Conservation (phyloP, 2,113 vertebrate species). For the Psilopogon haemacephalus region DNA sequence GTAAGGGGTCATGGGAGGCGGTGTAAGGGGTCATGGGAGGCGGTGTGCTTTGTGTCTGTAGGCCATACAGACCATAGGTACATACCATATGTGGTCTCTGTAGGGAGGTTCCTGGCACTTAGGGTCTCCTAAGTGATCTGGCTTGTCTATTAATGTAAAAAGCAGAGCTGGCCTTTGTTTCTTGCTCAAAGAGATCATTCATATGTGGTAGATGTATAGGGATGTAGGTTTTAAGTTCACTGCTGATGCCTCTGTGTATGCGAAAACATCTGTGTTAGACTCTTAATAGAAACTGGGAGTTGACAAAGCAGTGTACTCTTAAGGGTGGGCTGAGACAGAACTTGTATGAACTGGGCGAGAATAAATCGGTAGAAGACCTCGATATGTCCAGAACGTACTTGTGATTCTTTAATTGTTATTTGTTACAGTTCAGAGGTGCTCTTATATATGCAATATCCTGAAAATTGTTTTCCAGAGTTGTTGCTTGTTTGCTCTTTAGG, state of each 20-base stretch:
- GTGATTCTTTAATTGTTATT: neutral
- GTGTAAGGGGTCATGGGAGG: neutral
- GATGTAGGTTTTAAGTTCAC: no score
- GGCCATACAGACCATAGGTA: no score
- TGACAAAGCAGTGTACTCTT: neutral
- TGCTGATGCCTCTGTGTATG: neutral
- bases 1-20: neutral
- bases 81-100: neutral
- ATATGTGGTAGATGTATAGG: neutral
- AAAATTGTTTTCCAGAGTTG: neutral
- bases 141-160: neutral
- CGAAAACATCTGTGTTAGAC: neutral
- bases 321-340: neutral
- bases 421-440: neutral
- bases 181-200: rapidly evolving
- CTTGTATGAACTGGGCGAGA: neutral
- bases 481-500: neutral
- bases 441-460: neutral
- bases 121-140: rapidly evolving
- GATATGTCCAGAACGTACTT: neutral
- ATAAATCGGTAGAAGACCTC: neutral
- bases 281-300: neutral
- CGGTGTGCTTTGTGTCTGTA: neutral
- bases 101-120: rapidly evolving
- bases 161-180: rapidly evolving